phyloP scores from a whole-genome alignment of 2,113 vertebrate species.

The Aptenodytes forsteri region DNA sequence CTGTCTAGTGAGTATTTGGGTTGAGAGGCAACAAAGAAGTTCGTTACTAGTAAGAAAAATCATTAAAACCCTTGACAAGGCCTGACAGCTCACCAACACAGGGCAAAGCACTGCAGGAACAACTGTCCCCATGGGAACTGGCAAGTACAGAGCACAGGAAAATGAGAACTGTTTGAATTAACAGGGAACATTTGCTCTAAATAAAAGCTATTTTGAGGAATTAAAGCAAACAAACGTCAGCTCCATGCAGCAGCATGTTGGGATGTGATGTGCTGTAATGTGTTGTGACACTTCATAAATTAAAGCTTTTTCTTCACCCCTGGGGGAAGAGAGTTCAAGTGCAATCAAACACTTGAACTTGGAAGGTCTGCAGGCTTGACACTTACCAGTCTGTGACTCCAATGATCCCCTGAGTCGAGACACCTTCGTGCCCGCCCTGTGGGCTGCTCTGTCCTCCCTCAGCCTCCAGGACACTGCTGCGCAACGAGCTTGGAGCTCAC shows the following conservation, averaged over 20 bases:
- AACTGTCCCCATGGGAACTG: constrained; percentile 57
- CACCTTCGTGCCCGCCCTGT: neutral
- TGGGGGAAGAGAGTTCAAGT: constrained; percentile 53
- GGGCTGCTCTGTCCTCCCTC: neutral
- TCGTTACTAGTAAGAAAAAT: constrained; percentile 35
- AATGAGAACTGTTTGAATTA: constrained; percentile 60
- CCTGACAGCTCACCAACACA: constrained; percentile 30
- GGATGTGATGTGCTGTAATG: constrained; percentile 67
- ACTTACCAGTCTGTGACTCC: constrained; percentile 2
- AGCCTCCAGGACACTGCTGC: neutral
- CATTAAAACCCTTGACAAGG: constrained; percentile 18
- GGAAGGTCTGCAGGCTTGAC: constrained; percentile 55
- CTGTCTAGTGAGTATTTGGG: neutral
- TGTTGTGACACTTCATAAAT: constrained; percentile 75
- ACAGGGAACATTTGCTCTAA: constrained; percentile 69
- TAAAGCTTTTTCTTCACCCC: constrained; percentile 66
- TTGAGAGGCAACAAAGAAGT: neutral
- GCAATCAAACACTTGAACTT: constrained; percentile 61
- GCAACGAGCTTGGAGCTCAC: neutral
- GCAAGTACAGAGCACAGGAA: constrained; percentile 20
- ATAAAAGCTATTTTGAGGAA: constrained; percentile 72
- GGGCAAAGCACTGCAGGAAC: constrained; percentile 21
- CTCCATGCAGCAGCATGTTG: constrained; percentile 26
- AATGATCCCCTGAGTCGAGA: neutral
- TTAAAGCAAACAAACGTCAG: constrained; percentile 72